Evolutionary conservation across 2,113 vertebrate genomes (phyloP), one percentile per base, ranked within the genome.

Genomic region (Ceyx cyanopectus): DNA sequence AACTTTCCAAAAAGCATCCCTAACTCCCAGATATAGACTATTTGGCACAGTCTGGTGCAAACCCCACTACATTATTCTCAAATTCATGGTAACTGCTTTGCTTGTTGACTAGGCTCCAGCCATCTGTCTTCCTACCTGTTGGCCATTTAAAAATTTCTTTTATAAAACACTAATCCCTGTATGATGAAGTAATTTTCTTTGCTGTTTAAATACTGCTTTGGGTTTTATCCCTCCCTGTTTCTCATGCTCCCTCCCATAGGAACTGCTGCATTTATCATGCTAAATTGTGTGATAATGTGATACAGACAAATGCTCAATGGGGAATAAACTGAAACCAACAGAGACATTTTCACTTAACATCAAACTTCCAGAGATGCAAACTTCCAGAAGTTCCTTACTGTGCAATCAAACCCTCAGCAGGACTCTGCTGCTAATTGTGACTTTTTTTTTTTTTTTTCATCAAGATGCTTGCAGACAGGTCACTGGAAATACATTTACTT

Each of bases 381-480:
- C 58, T 75, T 58, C 48, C 67, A 69, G 46, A 69, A 78, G 66
- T 37, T 88, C 58, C 89, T 87, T 87, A 87, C 83, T 82, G 63
- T 46, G 78, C 41, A 93, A 93, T 94, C 83, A 94, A 82, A 93
- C 30, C 50, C 83, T 67, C 92, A 88, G 93, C 92, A 90, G 91
- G 93, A 89, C 27, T 67, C 82, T 81, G 41, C 82, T 87, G 61
- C 57, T 96, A 96, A 96, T 95, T 96, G 80, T 94, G 92, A 89
- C 86, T 89, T 94, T 92, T 77, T 37, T 37, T 37, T 37, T 37
- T 37, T 37, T 37, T 50, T 30, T 92, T 87, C 43, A 20, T 70
- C 62, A 79, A 85, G 63, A 46, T 70, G 46, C 46, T 94, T 90
- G 60, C 78, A 94, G 66, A 81, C 83, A 85, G 83, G 93, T 93